phyloP scores from a whole-genome alignment of 2,797 vertebrate genomes.

The Antrozous pallidus region DNA sequence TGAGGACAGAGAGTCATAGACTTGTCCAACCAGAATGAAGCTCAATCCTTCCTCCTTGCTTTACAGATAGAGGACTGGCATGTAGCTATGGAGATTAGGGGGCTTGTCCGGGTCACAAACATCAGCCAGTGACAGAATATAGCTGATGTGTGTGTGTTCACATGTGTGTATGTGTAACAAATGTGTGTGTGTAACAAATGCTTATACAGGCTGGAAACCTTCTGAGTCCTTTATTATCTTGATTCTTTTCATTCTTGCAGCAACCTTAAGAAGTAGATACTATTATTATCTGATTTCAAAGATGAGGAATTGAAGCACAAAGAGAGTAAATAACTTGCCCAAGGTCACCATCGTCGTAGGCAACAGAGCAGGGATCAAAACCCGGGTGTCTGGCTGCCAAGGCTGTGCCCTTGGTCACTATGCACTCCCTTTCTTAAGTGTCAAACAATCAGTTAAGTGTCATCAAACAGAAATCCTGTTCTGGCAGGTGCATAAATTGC shows the following conservation, averaged over 20 bases:
- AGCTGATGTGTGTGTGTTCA: not conserved
- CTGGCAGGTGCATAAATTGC: not conserved
- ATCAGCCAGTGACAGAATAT: not conserved
- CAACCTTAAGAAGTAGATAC: not conserved
- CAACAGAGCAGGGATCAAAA: not conserved
- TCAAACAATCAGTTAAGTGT: not conserved
- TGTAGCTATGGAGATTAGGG: not conserved
- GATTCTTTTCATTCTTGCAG: not conserved
- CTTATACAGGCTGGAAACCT: not conserved
- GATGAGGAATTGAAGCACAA: not conserved
- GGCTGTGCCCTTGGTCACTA: not conserved
- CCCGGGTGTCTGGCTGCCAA: not conserved
- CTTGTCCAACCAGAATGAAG: not conserved
- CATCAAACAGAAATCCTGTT: not conserved
- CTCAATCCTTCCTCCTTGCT: not conserved
- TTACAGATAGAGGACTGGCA: not conserved
- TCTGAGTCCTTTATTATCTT: not conserved
- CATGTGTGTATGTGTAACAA: not conserved
- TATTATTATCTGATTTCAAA: not conserved
- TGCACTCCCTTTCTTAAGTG: not conserved
- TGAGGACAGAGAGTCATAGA: not conserved
- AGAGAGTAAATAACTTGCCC: not conserved
- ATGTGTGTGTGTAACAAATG: not conserved
- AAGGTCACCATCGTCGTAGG: not conserved
- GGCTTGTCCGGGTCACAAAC: not conserved